Conservation (phyloP, 1,140 invertebrate genomes). For the Elymnias hypermnestra region DNA sequence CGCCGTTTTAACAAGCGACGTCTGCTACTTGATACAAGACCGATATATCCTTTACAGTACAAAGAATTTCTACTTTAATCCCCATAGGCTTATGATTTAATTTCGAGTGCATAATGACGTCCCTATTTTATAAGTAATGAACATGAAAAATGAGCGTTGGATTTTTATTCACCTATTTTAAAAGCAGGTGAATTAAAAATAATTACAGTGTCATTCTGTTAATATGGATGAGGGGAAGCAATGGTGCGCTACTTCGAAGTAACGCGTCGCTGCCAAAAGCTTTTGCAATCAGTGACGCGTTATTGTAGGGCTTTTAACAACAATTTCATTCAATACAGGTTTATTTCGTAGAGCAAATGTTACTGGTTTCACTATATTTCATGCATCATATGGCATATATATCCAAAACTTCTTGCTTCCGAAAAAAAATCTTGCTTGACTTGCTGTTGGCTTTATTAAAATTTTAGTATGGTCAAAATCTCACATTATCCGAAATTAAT, state of each 20-base stretch:
- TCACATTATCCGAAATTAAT: no score
- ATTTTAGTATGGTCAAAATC: no score
- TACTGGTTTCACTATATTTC: no score
- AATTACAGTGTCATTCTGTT: neutral
- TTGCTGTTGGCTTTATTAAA: no score
- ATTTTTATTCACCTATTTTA: conserved; percentile 1
- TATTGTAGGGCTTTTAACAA: no score
- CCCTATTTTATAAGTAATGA: neutral
- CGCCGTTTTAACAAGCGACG: neutral
- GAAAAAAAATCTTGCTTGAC: no score
- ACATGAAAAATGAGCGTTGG: neutral
- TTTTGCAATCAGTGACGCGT: no score
- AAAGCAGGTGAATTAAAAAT: neutral
- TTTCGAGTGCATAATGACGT: neutral
- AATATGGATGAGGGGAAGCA: neutral
- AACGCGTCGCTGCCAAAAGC: no score
- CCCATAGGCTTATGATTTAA: neutral
- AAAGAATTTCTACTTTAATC: neutral
- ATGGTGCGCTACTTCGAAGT: neutral
- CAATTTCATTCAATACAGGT: no score
- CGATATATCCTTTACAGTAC: neutral
- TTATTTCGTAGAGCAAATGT: no score
- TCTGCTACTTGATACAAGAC: conserved; percentile 2
- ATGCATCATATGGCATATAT: no score
- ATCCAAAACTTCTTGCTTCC: no score